phyloP scores from a whole-genome alignment of 2,113 vertebrate genomes.

The Oncorhynchus kisutch region DNA sequence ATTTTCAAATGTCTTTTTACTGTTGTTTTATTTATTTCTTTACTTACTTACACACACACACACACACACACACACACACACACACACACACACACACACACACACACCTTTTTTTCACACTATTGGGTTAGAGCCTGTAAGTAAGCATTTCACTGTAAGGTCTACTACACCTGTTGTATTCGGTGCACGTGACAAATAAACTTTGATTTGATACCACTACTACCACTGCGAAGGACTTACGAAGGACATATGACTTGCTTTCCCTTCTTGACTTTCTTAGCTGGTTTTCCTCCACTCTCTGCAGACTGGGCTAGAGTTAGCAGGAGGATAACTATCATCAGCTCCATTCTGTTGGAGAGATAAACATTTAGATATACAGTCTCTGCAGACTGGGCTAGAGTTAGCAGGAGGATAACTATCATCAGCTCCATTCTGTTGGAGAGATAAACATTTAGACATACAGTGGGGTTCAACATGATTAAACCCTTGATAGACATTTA shows the following conservation, averaged over 20 bases:
- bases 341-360: constrained; percentile 37
- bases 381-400: constrained; percentile 37
- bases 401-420: constrained; percentile 55
- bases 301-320: constrained; percentile 42
- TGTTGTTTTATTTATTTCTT: no score
- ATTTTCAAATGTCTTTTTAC: no score
- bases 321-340: constrained; percentile 50
- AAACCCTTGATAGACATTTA: no score
- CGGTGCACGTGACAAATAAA: no score
- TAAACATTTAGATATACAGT: background rate
- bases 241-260: constrained; percentile 74
- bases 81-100: no score
- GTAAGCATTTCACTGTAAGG: no score
- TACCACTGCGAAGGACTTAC: constrained; percentile 52
- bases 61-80: no score
- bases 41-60: no score
- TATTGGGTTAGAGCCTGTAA: no score
- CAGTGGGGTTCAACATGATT: no score
- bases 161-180: no score
- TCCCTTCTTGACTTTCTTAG: constrained; percentile 70
- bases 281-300: constrained; percentile 62
- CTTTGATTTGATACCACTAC: background rate
- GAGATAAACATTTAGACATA: background rate
- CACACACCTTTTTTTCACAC: no score
- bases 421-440: constrained; percentile 38